phyloP scores from a whole-genome alignment of 2,888 invertebrate genomes.

The Apodemia zela region DNA sequence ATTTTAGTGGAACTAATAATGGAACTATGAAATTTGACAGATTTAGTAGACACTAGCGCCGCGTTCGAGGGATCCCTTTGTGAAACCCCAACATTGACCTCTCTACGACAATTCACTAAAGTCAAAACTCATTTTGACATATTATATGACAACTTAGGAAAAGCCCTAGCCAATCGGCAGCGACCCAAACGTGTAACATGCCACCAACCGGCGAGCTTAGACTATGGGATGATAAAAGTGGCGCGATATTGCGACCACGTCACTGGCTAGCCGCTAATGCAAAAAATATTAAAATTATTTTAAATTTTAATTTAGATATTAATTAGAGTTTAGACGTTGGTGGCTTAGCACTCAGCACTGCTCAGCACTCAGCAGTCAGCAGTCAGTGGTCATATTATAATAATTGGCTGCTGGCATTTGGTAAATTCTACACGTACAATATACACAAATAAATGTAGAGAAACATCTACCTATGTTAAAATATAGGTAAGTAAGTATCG shows the following conservation, averaged over 20 bases:
- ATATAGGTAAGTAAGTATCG: no score
- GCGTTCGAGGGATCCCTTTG: neutral
- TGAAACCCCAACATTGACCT: neutral
- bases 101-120: neutral
- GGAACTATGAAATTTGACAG: neutral
- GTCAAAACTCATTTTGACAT: neutral
- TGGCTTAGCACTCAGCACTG: no score
- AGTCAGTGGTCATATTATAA: no score
- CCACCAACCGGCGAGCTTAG: conserved; percentile 2
- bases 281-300: no score
- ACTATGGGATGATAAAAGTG: conserved; percentile 4
- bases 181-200: neutral
- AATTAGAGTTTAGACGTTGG: no score
- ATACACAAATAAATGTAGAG: no score
- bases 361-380: no score
- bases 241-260: conserved; percentile 13
- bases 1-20: neutral
- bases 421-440: no score
- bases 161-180: conserved; percentile 3
- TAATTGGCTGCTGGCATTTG: no score
- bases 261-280: neutral
- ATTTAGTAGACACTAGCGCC: neutral
- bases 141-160: neutral
- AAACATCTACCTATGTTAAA: no score
- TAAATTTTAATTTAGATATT: no score